phyloP scores from a whole-genome alignment of 2,888 invertebrate species.

The Gastrophysa polygoni region DNA sequence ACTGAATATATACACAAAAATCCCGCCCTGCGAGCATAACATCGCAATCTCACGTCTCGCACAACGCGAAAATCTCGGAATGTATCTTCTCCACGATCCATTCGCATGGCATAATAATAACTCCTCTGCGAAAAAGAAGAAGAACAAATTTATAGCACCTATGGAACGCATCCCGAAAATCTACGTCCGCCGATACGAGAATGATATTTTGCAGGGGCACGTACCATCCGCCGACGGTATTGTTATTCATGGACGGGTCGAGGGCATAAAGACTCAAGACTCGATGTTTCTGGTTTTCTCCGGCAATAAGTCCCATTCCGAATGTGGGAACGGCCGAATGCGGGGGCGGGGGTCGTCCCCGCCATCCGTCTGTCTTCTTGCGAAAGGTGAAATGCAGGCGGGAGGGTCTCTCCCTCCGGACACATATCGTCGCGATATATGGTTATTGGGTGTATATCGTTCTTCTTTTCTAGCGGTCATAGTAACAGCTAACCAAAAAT shows the following conservation, averaged over 20 bases:
- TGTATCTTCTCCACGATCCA: constrained; percentile 18
- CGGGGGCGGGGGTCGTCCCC: constrained; percentile 22
- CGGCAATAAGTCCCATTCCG: constrained; percentile 33
- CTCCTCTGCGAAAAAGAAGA: too few relatives aligned
- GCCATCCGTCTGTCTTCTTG: constrained; percentile 53
- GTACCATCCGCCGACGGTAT: constrained; percentile 34
- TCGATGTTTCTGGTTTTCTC: constrained; percentile 30
- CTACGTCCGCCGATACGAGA: constrained; percentile 28
- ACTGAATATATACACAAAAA: constrained; percentile 25
- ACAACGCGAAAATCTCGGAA: constrained; percentile 8
- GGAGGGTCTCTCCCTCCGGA: constrained; percentile 49
- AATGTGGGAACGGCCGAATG: constrained; percentile 26
- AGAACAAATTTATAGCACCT: constrained; percentile 29
- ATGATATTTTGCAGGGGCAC: constrained; percentile 41
- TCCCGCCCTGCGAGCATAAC: constrained; percentile 20
- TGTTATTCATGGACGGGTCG: constrained; percentile 40
- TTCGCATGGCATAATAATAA: constrained; percentile 21
- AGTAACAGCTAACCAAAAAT: too few relatives aligned
- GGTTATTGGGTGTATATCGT: constrained; percentile 57
- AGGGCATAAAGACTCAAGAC: constrained; percentile 40
- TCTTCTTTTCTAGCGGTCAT: constrained; percentile 44
- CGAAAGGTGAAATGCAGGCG: constrained; percentile 48
- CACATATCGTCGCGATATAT: constrained; percentile 56
- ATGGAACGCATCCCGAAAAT: constrained; percentile 26
- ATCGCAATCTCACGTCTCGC: constrained; percentile 28